Conservation (phyloP, 1,140 invertebrate genomes). For the Anagrus nilaparvatae region DNA sequence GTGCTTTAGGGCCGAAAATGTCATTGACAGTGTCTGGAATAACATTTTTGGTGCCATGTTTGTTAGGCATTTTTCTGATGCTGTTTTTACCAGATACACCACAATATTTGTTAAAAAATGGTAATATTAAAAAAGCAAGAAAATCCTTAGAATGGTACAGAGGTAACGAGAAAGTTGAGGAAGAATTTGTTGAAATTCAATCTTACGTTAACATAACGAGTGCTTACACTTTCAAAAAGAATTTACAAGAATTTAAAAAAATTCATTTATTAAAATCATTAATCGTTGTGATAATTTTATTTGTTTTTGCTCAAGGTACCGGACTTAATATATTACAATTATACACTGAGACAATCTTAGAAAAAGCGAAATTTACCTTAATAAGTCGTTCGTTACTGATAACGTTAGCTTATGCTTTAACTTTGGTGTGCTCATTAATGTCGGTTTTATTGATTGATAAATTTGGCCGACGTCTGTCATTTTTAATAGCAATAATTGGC, state of each 20-base stretch:
- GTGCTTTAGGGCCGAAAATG: slow-evolving; percentile 51
- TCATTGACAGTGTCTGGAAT: slow-evolving; percentile 46
- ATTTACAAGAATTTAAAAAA: too few relatives aligned
- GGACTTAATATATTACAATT: slow-evolving; percentile 63
- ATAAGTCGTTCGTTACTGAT: too few relatives aligned
- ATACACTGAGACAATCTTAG: slow-evolving; percentile 66
- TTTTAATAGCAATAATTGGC: slow-evolving; percentile 48
- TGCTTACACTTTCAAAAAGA: slow-evolving; percentile 27
- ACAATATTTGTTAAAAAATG: slow-evolving; percentile 50
- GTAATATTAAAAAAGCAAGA: slow-evolving; percentile 47
- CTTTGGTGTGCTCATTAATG: slow-evolving; percentile 19
- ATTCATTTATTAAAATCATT: too few relatives aligned
- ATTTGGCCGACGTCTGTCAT: slow-evolving; percentile 55
- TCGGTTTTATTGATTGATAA: slow-evolving; percentile 58
- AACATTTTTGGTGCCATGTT: slow-evolving; percentile 55
- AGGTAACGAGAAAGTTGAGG: neutral
- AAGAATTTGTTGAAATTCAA: slow-evolving; percentile 4
- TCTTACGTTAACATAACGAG: neutral
- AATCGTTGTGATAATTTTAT: slow-evolving; percentile 51
- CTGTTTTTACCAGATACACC: slow-evolving; percentile 62
- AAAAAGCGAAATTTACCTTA: slow-evolving; percentile 43
- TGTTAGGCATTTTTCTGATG: slow-evolving; percentile 54
- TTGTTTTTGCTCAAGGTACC: slow-evolving; percentile 64
- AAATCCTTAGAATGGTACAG: slow-evolving; percentile 27
- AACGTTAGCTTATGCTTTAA: too few relatives aligned